Conservation (phyloP, 2,113 vertebrate genomes). For the Plecotus auritus region DNA sequence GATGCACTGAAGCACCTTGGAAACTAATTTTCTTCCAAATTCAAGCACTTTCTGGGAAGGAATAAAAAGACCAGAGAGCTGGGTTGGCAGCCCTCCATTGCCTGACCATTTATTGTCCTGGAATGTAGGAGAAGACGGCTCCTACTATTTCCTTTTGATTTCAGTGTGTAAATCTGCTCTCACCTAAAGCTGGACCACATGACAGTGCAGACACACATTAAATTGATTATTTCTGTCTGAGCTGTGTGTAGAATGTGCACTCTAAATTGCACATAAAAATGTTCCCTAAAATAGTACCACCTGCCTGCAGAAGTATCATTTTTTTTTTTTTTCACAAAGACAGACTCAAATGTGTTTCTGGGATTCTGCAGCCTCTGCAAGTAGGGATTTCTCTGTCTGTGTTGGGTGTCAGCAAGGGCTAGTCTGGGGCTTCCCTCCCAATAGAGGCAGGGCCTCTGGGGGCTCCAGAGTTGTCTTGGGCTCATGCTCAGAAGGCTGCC, state of each 20-base stretch:
- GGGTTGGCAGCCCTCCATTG: conserved; percentile 46
- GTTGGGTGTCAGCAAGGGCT: not conserved
- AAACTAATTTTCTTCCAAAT: conserved; percentile 51
- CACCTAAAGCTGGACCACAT: conserved; percentile 74
- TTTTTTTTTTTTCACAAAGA: conserved; percentile 67
- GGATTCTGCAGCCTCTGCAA: not conserved
- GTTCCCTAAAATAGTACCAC: conserved; percentile 61
- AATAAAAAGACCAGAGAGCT: conserved; percentile 15
- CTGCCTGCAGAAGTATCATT: conserved; percentile 58
- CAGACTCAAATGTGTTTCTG: conserved; percentile 14
- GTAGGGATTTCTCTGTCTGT: not conserved
- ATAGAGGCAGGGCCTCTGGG: not conserved
- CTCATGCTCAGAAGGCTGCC: not conserved
- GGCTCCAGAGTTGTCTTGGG: rapidly evolving
- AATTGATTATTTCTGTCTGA: conserved; percentile 80
- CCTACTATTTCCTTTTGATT: conserved; percentile 75
- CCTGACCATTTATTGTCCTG: conserved; percentile 59
- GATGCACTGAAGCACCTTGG: conserved; percentile 39
- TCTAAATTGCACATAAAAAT: conserved; percentile 72
- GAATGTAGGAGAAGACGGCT: conserved; percentile 61
- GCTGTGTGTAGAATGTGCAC: conserved; percentile 59
- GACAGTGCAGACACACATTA: conserved; percentile 70
- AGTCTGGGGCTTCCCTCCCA: not conserved
- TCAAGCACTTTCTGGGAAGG: conserved; percentile 3
- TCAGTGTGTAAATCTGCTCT: conserved; percentile 79